phyloP scores from a whole-genome alignment of 2,797 vertebrate genomes.

The Bufotes viridis region DNA sequence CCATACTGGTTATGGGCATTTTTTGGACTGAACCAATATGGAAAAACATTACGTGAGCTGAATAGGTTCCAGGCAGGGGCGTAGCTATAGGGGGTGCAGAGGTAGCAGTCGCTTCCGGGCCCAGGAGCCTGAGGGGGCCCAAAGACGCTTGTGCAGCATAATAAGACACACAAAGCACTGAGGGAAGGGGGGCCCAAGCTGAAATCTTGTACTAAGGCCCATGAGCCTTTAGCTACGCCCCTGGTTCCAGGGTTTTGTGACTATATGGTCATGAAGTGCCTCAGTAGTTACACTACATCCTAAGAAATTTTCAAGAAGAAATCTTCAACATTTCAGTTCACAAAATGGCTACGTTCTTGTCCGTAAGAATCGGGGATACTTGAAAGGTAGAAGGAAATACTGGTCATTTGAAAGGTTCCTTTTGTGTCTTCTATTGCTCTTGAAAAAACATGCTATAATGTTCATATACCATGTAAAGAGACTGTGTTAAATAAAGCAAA shows the following conservation, averaged over 20 bases:
- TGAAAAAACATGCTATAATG: neutral
- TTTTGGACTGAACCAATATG: neutral
- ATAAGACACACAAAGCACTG: too few relatives aligned
- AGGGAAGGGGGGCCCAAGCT: too few relatives aligned
- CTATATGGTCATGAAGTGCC: constrained; percentile 2
- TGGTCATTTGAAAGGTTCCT: neutral
- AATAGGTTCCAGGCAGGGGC: neutral
- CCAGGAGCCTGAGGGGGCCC: too few relatives aligned
- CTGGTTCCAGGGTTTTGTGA: neutral
- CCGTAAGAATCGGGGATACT: neutral
- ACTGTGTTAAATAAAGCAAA: constrained; percentile 1
- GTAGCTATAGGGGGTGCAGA: too few relatives aligned
- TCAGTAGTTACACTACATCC: neutral
- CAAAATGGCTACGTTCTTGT: neutral
- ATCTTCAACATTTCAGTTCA: neutral
- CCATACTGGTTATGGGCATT: too few relatives aligned
- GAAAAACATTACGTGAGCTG: neutral
- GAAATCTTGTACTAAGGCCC: too few relatives aligned
- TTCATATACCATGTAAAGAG: constrained; percentile 5
- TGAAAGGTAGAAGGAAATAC: neutral
- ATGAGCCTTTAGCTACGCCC: too few relatives aligned
- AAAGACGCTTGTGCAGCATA: too few relatives aligned
- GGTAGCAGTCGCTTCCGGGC: too few relatives aligned
- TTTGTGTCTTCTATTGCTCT: constrained; percentile 21
- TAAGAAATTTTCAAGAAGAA: neutral